phyloP scores from a whole-genome alignment of 2,113 vertebrate genomes.

The Polypterus senegalus region DNA sequence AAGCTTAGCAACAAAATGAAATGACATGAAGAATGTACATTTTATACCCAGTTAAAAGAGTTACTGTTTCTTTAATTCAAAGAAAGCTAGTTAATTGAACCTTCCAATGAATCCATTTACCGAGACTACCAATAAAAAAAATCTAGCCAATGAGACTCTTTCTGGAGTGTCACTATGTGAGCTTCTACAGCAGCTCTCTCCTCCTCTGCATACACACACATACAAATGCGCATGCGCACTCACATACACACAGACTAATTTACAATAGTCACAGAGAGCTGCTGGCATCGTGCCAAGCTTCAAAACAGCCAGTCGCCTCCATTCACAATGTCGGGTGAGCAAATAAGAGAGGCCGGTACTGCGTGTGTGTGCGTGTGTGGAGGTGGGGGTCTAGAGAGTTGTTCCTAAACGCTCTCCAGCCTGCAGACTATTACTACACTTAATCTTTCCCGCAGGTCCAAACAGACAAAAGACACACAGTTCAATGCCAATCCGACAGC shows the following conservation, averaged over 20 bases:
- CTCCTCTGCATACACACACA: constrained; percentile 12
- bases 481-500: too few species aligned
- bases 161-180: too few species aligned
- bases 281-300: constrained; percentile 40
- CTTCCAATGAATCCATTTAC: too few species aligned
- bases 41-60: constrained; percentile 1
- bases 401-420: background rate
- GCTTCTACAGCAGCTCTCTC: background rate
- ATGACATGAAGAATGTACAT: background rate
- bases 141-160: constrained; percentile 3
- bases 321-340: constrained; percentile 26
- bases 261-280: constrained; percentile 6
- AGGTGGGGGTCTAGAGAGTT: background rate
- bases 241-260: constrained; percentile 32
- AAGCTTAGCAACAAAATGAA: too few species aligned
- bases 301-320: constrained; percentile 42
- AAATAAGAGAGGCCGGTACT: background rate
- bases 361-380: too few species aligned
- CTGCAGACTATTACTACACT: background rate
- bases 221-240: constrained; percentile 27
- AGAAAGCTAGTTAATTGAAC: background rate
- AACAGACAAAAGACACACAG: background rate
- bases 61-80: constrained; percentile 11
- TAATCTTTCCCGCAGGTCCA: background rate
- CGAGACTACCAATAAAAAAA: too few species aligned